phyloP scores from a whole-genome alignment of 2,797 vertebrate species.

The Sebastes vulpes region DNA sequence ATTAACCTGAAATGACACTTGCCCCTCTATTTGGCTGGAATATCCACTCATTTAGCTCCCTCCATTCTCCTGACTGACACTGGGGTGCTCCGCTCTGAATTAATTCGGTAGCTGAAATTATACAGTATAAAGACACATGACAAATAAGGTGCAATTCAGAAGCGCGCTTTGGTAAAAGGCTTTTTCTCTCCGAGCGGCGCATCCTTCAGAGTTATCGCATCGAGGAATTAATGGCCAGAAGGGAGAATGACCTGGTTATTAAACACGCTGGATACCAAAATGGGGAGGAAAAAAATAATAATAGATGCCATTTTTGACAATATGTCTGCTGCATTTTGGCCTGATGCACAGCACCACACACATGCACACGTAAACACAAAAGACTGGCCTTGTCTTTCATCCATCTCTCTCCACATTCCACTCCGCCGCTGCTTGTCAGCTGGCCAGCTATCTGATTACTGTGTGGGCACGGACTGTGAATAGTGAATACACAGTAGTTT shows the following conservation, averaged over 20 bases:
- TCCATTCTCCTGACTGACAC: slow-evolving; percentile 67
- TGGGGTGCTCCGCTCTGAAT: slow-evolving; percentile 53
- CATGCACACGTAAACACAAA: slow-evolving; percentile 42
- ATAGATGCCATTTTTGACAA: slow-evolving; percentile 46
- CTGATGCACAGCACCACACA: slow-evolving; percentile 33
- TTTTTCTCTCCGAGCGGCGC: slow-evolving; percentile 33
- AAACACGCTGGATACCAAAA: slow-evolving; percentile 53
- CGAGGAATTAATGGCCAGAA: slow-evolving; percentile 51
- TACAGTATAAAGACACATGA: slow-evolving; percentile 72
- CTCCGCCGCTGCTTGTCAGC: slow-evolving; percentile 64
- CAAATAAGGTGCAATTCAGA: slow-evolving; percentile 71
- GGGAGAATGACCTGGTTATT: slow-evolving; percentile 61
- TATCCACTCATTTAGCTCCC: slow-evolving; percentile 68
- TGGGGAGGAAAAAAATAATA: slow-evolving; percentile 3
- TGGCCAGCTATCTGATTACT: slow-evolving; percentile 73
- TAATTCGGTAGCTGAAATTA: slow-evolving; percentile 64
- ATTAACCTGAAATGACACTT: slow-evolving; percentile 76
- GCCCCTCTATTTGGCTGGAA: slow-evolving; percentile 58
- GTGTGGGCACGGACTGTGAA: slow-evolving; percentile 64
- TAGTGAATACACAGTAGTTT: slow-evolving; percentile 68
- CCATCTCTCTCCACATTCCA: slow-evolving; percentile 59
- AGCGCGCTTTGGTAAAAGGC: slow-evolving; percentile 13
- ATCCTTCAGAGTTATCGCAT: slow-evolving; percentile 54
- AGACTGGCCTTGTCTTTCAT: slow-evolving; percentile 71
- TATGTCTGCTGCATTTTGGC: slow-evolving; percentile 17